Conservation (phyloP, 2,797 vertebrate genomes). For the Rousettus madagascariensis region DNA sequence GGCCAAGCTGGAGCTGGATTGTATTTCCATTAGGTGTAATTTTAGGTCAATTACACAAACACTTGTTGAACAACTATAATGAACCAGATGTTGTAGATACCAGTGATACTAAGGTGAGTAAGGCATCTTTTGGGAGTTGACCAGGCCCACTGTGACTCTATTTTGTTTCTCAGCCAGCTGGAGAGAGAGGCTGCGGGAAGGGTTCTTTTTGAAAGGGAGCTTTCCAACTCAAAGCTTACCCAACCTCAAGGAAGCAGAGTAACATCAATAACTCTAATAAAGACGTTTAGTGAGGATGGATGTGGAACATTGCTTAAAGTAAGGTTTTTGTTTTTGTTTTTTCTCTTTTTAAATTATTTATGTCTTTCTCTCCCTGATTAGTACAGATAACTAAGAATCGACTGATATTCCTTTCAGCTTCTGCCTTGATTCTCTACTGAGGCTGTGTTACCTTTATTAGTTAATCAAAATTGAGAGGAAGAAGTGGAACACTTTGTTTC, state of each 20-base stretch:
- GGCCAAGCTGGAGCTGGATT: background rate
- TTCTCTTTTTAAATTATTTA: background rate
- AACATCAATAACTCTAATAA: no score
- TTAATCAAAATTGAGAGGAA: slow-evolving; percentile 32
- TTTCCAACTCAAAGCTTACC: background rate
- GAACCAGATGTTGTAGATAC: background rate
- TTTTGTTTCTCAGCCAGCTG: background rate
- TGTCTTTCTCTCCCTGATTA: background rate
- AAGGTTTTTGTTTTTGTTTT: background rate
- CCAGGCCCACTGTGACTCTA: no score
- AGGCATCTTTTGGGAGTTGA: background rate
- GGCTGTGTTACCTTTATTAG: slow-evolving; percentile 29
- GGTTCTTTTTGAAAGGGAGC: background rate
- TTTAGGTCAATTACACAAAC: slow-evolving; percentile 9
- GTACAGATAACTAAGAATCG: background rate
- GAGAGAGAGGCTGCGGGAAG: background rate
- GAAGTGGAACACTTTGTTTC: background rate
- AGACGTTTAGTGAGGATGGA: background rate
- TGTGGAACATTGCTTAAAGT: background rate
- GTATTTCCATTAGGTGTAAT: background rate
- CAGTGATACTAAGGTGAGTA: background rate
- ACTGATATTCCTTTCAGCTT: background rate
- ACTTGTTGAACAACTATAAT: background rate
- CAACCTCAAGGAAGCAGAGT: background rate
- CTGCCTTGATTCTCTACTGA: background rate